phyloP scores from a whole-genome alignment of 2,797 vertebrate genomes.

The Pipistrellus pipistrellus region DNA sequence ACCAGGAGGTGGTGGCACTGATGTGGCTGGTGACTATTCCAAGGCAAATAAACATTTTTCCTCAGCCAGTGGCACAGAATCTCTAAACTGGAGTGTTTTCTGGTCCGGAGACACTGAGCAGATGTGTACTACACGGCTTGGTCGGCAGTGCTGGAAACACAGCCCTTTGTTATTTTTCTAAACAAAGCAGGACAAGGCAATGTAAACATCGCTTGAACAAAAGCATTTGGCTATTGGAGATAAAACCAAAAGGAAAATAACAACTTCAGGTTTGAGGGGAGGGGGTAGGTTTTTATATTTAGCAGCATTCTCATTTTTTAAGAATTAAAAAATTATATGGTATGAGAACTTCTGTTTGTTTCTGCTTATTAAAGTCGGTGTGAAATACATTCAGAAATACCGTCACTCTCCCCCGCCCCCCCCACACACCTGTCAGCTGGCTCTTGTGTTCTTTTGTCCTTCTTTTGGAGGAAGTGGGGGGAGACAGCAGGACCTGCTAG shows the following conservation, averaged over 20 bases:
- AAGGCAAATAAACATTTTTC: background rate
- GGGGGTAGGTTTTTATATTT: constrained; percentile 73
- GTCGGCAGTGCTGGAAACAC: background rate
- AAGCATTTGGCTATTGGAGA: constrained; percentile 70
- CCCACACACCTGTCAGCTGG: background rate
- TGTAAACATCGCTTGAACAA: constrained; percentile 53
- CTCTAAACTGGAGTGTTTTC: background rate
- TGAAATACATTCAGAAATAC: constrained; percentile 50
- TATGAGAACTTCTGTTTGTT: constrained; percentile 53
- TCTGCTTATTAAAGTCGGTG: constrained; percentile 64
- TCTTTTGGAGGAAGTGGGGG: background rate
- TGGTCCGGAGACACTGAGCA: background rate
- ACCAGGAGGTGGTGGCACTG: background rate
- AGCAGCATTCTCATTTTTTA: constrained; percentile 62
- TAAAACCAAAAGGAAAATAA: constrained; percentile 77
- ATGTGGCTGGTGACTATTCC: background rate
- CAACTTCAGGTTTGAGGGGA: constrained; percentile 58
- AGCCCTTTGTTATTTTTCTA: constrained; percentile 52
- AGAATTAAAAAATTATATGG: constrained; percentile 62
- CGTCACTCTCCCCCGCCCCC: too few relatives aligned
- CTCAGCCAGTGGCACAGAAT: background rate
- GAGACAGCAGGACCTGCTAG: background rate
- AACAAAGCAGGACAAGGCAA: constrained; percentile 59
- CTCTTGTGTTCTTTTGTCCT: background rate
- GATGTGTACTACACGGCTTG: rapidly evolving